Evolutionary conservation across 2,888 invertebrate species (phyloP), one percentile per base, ranked within the genome.

Genomic region (Ophion ellenae): DNA sequence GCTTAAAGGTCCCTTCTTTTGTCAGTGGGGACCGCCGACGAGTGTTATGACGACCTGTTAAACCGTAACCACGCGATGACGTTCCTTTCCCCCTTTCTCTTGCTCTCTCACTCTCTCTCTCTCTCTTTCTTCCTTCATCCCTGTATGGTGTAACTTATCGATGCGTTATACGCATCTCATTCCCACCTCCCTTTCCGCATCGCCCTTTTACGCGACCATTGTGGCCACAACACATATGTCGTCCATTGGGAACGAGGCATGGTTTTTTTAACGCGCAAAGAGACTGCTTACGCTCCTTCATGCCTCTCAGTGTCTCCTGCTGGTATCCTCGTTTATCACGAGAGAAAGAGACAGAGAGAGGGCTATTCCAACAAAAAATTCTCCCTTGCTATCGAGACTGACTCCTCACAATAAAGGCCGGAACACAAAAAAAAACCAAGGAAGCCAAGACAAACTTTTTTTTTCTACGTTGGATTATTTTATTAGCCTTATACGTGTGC

Each of bases 11-110:
- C 78, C 89, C 91, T 70, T 90, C 91, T 90, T 92, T 93, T 94
- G 93, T 93, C 89, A 88, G 90, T 80, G 76, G 86, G 76, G 76
- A 87, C 70, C 82, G 88, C 84, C 89, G 90, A 90, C 90, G 91
- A 93, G 92, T 93, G 92, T 92, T 93, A 92, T 92, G 92, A 93
- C 91, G 93, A 93, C 92, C 93, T 92, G 93, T 93, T 93, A 93
- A 81, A 87, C 90, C 90, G 85, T 86, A 86, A 83, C 86, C 86
- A 77, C 86, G 81, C 73, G 66, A 75, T 78, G 40, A 53, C 59
- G 78, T 69, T 66, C 32, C 24, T 77, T 40, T 64, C 47, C 28
- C 66, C n/a, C 57, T 76, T 20, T 67, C 66, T 14, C 24, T 59
- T 66, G 66, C 61, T 61, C 59, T 47, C 53, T 74, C 61, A 17